Base-by-base conservation (phyloP, 2,797 vertebrate species). In the Sparidentex hasta region DNA sequence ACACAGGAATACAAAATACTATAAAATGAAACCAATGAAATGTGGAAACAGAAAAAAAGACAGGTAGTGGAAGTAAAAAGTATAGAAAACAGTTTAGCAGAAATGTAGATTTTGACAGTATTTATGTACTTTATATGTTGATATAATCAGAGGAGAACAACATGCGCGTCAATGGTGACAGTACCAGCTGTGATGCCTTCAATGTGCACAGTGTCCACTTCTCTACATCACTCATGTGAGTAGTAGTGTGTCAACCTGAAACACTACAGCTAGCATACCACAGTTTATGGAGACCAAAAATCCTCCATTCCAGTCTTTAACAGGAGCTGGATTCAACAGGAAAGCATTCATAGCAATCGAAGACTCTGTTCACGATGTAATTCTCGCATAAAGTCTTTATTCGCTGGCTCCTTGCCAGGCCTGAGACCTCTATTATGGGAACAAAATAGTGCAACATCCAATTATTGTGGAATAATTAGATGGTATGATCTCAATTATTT, bases 391-490 rank as follows among this genome's bases (percentile, higher is more conserved):
- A 68, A 48, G 48, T 23, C 3, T 44, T 70, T 62, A 25, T 71
- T 65, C 61, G 18, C 11, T 65, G 65, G 27, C 64, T 63, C 12
- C 43, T 65, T 44, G 23, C 64, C 61, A 25, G 50, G 44, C 50
- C 41, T 12, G 9, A 67, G 13, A 46, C 25, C 61, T 67, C 11
- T 29, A 59, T 70, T 68, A 70, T 50, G 6, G 38, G 38, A 71
- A 38, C 25, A 46, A 69, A 65, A 44, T 27, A 33, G 61, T 58
- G 27, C 48, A 64, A 61, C 55, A 76, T 48, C 25, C 57, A 61
- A 21, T 69, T 50, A 62, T 61, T 46, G n/a, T 51, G 25, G 18
- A 20, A 63, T 59, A 74, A 63, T 63, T 68, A 68, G 54, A 61
- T 69, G 51, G 52, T 48, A 21, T 8, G 50, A 61, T 16, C 67